These are phyloP conservation scores for Pyralis farinalis DNA, from an alignment of 2,888 invertebrate genomes.

Conservation along the genomic window DNA sequence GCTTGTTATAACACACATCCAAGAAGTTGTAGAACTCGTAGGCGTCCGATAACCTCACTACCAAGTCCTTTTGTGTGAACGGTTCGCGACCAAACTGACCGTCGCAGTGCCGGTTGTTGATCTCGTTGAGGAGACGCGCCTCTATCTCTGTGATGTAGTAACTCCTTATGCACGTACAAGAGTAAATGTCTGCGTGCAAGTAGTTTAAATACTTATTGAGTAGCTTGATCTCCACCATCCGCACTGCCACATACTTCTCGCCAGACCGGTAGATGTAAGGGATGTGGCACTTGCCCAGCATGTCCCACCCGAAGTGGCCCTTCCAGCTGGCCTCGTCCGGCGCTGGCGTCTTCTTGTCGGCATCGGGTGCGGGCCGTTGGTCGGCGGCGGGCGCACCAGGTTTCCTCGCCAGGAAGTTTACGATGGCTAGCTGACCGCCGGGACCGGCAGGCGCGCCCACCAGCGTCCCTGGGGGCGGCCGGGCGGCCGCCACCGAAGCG, in stretches of 20 bases:
- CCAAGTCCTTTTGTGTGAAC: constrained; percentile 93
- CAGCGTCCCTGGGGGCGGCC: constrained; percentile 62
- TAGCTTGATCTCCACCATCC: constrained; percentile 95
- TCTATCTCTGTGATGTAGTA: constrained; percentile 96
- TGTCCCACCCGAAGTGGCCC: constrained; percentile 95
- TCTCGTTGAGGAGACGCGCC: constrained; percentile 93
- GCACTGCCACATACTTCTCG: constrained; percentile 95
- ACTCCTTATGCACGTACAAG: constrained; percentile 94
- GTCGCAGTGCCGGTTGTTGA: constrained; percentile 95
- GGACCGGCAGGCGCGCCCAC: constrained; percentile 52
- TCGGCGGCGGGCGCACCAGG: constrained; percentile 42
- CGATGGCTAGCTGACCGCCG: constrained; percentile 79
- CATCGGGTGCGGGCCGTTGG: constrained; percentile 47
- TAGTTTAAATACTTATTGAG: constrained; percentile 94
- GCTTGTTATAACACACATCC: constrained; percentile 93
- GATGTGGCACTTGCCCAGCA: constrained; percentile 91
- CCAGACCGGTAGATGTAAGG: constrained; percentile 93
- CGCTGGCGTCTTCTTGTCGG: constrained; percentile 68
- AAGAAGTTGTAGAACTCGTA: constrained; percentile 94
- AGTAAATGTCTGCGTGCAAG: constrained; percentile 93
- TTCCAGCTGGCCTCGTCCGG: constrained; percentile 88
- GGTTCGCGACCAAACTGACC: constrained; percentile 93
- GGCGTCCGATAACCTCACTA: constrained; percentile 93
- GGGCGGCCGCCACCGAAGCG: constrained; percentile 72
- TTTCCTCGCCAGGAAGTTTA: constrained; percentile 82